phyloP scores from a whole-genome alignment of 2,113 vertebrate genomes.

The Furnarius figulus region DNA sequence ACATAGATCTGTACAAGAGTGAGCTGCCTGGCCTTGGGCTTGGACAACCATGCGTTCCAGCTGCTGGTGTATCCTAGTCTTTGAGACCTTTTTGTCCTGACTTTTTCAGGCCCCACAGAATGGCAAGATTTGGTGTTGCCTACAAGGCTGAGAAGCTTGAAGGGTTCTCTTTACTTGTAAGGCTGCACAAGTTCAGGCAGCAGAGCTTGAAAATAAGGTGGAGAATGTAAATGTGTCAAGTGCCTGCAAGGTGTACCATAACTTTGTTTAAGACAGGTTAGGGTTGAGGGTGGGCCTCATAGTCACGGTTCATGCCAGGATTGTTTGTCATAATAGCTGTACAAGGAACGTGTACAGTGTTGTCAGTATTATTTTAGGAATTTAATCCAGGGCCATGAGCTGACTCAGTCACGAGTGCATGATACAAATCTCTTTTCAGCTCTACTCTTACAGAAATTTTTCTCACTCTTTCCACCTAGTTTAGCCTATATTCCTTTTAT shows the following conservation, averaged over 20 bases:
- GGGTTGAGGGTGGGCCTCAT: background rate
- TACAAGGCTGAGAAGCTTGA: background rate
- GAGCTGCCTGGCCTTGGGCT: background rate
- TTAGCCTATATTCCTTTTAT: background rate
- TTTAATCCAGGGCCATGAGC: slow-evolving; percentile 26
- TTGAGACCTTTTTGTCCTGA: background rate
- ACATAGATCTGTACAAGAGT: fast-evolving
- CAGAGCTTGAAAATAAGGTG: background rate
- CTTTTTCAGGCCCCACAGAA: background rate
- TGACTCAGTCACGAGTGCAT: slow-evolving; percentile 33
- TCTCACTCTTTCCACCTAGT: background rate
- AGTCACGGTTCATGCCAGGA: slow-evolving; percentile 5
- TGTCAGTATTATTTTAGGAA: slow-evolving; percentile 48
- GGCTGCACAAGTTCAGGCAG: background rate
- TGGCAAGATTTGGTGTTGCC: background rate
- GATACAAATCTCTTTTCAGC: background rate
- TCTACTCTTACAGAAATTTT: background rate
- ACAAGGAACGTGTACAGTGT: background rate
- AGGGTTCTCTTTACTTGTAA: slow-evolving; percentile 6
- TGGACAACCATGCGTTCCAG: background rate
- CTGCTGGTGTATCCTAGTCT: background rate
- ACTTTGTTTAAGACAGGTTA: background rate
- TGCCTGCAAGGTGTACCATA: slow-evolving; percentile 11
- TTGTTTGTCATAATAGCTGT: background rate
- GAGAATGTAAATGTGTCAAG: background rate